Conservation (phyloP, 1,140 invertebrate genomes). For the Ceratosolen solmsi region DNA sequence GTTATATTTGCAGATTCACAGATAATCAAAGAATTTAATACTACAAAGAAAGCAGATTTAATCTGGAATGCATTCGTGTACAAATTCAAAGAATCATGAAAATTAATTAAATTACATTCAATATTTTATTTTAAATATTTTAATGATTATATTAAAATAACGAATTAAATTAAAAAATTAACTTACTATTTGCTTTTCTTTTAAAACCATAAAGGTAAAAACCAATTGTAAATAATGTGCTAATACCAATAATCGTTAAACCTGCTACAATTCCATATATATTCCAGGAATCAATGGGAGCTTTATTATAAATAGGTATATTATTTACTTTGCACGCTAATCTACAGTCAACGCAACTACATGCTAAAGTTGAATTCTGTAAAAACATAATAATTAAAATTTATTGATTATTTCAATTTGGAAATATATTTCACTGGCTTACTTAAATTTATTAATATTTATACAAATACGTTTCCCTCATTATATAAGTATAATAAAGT, state of each 20-base stretch:
- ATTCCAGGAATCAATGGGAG: slow-evolving; percentile 55
- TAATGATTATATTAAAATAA: too few species aligned
- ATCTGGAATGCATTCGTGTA: not conserved
- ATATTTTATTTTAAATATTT: too few species aligned
- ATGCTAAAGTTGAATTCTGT: slow-evolving; percentile 74
- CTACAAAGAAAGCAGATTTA: too few species aligned
- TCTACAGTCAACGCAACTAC: slow-evolving; percentile 86
- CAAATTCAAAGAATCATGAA: not conserved
- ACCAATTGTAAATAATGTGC: not conserved
- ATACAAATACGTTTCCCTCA: too few species aligned
- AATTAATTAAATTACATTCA: not conserved
- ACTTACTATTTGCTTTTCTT: not conserved
- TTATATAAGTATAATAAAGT: not conserved
- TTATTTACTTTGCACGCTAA: slow-evolving; percentile 74
- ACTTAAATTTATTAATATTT: too few species aligned
- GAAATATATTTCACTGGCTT: too few species aligned
- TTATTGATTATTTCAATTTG: too few species aligned
- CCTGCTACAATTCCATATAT: slow-evolving; percentile 57
- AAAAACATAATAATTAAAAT: slow-evolving; percentile 38
- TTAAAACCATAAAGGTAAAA: not conserved
- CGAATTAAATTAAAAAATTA: too few species aligned
- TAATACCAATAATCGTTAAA: slow-evolving; percentile 52
- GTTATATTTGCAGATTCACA: not conserved
- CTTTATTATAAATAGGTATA: not conserved
- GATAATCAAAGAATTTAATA: too few species aligned